Evolutionary conservation across 2,888 invertebrate species (phyloP).

Genomic region (Tachina grossa): DNA sequence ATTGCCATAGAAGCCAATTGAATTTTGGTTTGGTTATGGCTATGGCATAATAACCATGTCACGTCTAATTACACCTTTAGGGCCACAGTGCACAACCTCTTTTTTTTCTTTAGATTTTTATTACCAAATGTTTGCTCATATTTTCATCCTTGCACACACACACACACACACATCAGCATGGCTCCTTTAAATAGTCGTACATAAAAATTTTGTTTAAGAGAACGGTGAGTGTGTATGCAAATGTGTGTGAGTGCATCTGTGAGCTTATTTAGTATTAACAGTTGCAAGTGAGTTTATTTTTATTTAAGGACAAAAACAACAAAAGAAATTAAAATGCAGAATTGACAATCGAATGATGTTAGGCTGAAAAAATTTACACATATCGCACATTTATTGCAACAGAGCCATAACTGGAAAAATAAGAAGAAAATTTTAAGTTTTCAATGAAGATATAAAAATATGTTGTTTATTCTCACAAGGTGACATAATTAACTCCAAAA

Average conservation of each 20-base stretch:
- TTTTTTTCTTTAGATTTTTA: constrained; percentile 9
- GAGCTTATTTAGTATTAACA: constrained; percentile 69
- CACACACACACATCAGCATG: too few relatives aligned
- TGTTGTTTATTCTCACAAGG: too few relatives aligned
- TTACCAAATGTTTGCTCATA: constrained; percentile 61
- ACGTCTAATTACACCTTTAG: too few relatives aligned
- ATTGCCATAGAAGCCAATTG: too few relatives aligned
- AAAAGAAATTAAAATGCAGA: constrained; percentile 49
- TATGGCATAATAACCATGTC: too few relatives aligned
- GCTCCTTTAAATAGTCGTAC: constrained; percentile 47
- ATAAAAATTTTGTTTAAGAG: constrained; percentile 46
- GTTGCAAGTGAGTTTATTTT: constrained; percentile 63
- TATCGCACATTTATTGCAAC: not conserved
- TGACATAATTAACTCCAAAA: too few relatives aligned
- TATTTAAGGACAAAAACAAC: constrained; percentile 43
- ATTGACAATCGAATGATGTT: constrained; percentile 64
- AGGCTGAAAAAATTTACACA: constrained; percentile 19
- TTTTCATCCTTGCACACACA: constrained; percentile 24
- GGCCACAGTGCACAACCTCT: constrained; percentile 25
- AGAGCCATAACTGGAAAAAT: not conserved
- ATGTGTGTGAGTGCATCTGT: constrained; percentile 18
- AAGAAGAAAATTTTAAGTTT: too few relatives aligned
- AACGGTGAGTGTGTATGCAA: not conserved
- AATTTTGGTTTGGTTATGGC: too few relatives aligned
- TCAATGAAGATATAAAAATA: too few relatives aligned